These are phyloP conservation scores for Biston betularia DNA, from an alignment of 2,888 invertebrate genomes.

Conservation along the genomic window DNA sequence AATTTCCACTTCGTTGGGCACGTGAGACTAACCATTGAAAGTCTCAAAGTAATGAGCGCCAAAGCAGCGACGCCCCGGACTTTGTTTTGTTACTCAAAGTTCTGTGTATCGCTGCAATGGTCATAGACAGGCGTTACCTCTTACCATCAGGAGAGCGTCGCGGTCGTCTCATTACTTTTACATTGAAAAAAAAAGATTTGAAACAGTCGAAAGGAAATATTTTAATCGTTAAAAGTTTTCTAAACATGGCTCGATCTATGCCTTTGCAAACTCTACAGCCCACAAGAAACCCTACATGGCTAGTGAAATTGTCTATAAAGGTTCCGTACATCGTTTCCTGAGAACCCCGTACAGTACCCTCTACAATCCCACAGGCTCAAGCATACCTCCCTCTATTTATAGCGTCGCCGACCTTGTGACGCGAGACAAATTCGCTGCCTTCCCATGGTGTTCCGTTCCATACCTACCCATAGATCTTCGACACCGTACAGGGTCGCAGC, in stretches of 20 bases:
- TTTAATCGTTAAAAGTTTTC: neutral
- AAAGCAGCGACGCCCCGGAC: too few relatives aligned
- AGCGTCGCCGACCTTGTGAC: slow-evolving; percentile 32
- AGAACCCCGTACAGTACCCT: slow-evolving; percentile 1
- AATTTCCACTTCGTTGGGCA: too few relatives aligned
- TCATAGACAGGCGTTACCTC: too few relatives aligned
- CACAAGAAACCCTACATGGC: slow-evolving; percentile 3
- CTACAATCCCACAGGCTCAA: neutral
- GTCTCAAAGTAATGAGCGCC: too few relatives aligned
- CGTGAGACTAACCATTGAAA: too few relatives aligned
- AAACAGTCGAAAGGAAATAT: neutral
- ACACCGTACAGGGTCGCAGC: neutral
- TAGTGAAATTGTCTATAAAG: slow-evolving; percentile 20
- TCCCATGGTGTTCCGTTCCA: slow-evolving; percentile 26
- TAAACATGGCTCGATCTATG: neutral
- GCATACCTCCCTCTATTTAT: slow-evolving; percentile 20
- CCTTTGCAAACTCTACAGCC: neutral
- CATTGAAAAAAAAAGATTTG: too few relatives aligned
- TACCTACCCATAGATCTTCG: slow-evolving; percentile 26
- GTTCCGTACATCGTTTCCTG: slow-evolving; percentile 17
- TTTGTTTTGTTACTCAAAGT: too few relatives aligned
- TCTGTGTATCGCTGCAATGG: too few relatives aligned
- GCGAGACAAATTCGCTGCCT: slow-evolving; percentile 35
- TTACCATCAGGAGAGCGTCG: too few relatives aligned
- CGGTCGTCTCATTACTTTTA: too few relatives aligned